phyloP scores from a whole-genome alignment of 2,888 invertebrate species.

The Altica lythri region DNA sequence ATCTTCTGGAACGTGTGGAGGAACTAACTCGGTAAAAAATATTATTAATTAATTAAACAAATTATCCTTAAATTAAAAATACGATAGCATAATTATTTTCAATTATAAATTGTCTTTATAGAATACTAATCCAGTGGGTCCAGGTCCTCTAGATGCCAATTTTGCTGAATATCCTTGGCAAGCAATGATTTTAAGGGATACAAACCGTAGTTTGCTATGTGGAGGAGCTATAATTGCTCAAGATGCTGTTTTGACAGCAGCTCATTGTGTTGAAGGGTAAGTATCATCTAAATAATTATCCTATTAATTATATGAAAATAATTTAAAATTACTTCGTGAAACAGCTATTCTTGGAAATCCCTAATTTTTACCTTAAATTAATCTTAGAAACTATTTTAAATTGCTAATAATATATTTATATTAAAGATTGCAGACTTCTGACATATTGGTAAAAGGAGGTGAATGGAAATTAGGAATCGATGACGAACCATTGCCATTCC shows the following conservation, averaged over 20 bases:
- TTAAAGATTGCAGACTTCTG: slow-evolving; percentile 67
- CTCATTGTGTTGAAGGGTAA: slow-evolving; percentile 81
- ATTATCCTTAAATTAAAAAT: too few relatives aligned
- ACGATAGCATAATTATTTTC: too few relatives aligned
- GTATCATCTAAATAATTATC: too few relatives aligned
- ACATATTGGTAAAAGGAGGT: slow-evolving; percentile 77
- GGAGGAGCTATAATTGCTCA: slow-evolving; percentile 79
- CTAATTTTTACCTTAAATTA: too few relatives aligned
- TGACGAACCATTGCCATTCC: slow-evolving; percentile 79
- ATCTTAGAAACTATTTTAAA: too few relatives aligned
- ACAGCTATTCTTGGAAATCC: too few relatives aligned
- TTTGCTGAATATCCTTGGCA: slow-evolving; percentile 89
- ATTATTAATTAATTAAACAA: background rate
- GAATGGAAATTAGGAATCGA: slow-evolving; percentile 85
- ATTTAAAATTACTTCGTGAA: too few relatives aligned
- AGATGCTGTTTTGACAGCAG: slow-evolving; percentile 76
- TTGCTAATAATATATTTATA: too few relatives aligned
- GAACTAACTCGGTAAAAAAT: slow-evolving; percentile 3
- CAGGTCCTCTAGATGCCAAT: slow-evolving; percentile 63
- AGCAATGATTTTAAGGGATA: slow-evolving; percentile 76
- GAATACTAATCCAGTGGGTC: slow-evolving; percentile 62
- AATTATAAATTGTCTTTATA: slow-evolving; percentile 26
- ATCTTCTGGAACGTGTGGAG: slow-evolving; percentile 22
- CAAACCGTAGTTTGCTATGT: slow-evolving; percentile 74
- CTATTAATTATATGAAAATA: too few relatives aligned